Percentiles rank a stretch among this genome's conserved stretches.
phyloP scores from a whole-genome alignment of 2,888 invertebrate species.

The Nysson spinosus region DNA sequence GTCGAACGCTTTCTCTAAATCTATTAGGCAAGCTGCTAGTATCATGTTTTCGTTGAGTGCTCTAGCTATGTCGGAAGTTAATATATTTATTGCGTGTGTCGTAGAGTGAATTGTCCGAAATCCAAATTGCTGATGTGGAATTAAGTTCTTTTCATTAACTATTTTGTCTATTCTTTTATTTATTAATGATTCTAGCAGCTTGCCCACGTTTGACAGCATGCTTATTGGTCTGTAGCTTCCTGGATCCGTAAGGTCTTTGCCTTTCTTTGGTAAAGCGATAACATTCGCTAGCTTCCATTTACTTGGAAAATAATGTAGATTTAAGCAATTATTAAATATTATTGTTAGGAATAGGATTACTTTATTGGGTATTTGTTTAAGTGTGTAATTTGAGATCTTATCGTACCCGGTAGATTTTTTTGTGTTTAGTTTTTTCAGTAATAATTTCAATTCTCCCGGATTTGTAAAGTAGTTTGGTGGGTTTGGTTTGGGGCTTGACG shows the following conservation, averaged over 20 bases:
- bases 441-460: not conserved
- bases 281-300: slow-evolving; percentile 40
- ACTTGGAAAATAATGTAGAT: slow-evolving; percentile 10
- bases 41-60: not conserved
- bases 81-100: slow-evolving; percentile 29
- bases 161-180: slow-evolving; percentile 11
- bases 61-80: slow-evolving; percentile 15
- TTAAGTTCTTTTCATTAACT: not conserved
- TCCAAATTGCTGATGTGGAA: slow-evolving; percentile 26
- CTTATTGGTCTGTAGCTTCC: slow-evolving; percentile 35
- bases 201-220: slow-evolving; percentile 28
- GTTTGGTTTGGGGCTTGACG: not conserved
- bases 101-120: slow-evolving; percentile 30
- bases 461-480: not conserved
- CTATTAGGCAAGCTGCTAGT: slow-evolving; percentile 22
- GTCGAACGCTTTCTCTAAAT: slow-evolving; percentile 45
- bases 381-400: not conserved
- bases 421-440: not conserved
- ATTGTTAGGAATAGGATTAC: not conserved
- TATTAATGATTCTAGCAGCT: slow-evolving; percentile 32
- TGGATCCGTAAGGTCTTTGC: not conserved
- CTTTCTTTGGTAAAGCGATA: slow-evolving; percentile 19
- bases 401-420: not conserved
- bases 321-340: not conserved
- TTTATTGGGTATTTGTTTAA: not conserved